Base-by-base conservation (phyloP, 1,140 invertebrate genomes). In the Parapsyche elsis region DNA sequence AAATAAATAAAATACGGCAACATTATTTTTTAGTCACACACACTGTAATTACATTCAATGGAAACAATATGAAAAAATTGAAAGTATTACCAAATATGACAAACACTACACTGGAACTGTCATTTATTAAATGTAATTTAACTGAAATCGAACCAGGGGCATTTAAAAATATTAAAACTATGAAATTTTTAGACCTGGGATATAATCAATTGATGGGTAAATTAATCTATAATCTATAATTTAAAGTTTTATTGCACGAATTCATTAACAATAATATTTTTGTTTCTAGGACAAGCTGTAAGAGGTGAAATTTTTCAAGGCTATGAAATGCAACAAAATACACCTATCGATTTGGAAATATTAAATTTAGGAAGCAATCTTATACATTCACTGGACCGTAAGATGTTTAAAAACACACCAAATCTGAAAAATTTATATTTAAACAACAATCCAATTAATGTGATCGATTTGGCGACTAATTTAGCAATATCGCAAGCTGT, bases 131-230 rank as follows among this genome's bases (percentile, higher is more conserved):
- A 5, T 92, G 92, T 81, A 84, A 86, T 45, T 88, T 93, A 26
- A 85, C 86, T 59, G 87, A 90, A 64, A 91, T 95, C 70, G 91
- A 92, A 21, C 85, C 90, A 26, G 87, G 87, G 0, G 90, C 92
- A 0, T 95, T 96, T 84, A 90, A 90, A 82, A 88, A 92, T 81
- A 87, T 94, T 9, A 86, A 87, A n/a, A 90, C 90, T 78, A 86
- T 95, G n/a, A 88, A 89, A 16, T 91, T 91, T 78, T 86, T 95
- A 53, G 93, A 95, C 86, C 86, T 96, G 73, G 94, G 93, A 86
- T 90, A 92, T 83, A 95, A 95, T 85, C 84, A 87, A 38, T 86
- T 95, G 1, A 90, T 89, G 84, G 91, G 93, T 91, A 89, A 78
- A 78, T n/a, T 75, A 19, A 57, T 12, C 71, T 59, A 19, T 45